Evolutionary conservation across 2,113 vertebrate genomes (phyloP).

Genomic region (Papio anubis): DNA sequence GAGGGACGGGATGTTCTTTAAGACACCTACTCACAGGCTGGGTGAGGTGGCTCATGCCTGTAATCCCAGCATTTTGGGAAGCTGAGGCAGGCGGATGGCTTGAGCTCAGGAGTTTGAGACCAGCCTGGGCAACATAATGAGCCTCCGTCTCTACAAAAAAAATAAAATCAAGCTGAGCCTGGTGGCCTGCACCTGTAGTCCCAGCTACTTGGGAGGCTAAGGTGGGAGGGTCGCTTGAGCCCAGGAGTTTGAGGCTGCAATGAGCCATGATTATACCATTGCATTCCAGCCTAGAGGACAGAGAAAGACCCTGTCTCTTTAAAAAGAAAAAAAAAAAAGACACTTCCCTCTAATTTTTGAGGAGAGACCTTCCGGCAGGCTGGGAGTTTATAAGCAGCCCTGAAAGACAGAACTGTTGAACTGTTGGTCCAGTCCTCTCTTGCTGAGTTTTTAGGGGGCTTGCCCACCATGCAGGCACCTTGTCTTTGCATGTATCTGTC

Average conservation of each 20-base stretch:
- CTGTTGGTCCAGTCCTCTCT: neutral
- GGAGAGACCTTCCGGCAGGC: neutral
- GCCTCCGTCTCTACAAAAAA: neutral
- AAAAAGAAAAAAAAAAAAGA: neutral
- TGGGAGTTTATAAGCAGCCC: neutral
- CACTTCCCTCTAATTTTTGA: neutral
- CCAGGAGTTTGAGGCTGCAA: too few relatives aligned
- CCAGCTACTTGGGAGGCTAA: too few relatives aligned
- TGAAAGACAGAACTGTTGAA: neutral
- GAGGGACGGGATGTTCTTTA: neutral
- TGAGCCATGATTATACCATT: rapidly evolving
- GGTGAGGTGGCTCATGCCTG: neutral
- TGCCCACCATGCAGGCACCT: neutral
- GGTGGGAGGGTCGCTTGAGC: too few relatives aligned
- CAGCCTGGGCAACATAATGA: neutral
- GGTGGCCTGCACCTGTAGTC: too few relatives aligned
- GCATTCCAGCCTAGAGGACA: too few relatives aligned
- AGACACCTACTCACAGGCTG: neutral
- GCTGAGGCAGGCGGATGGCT: rapidly evolving
- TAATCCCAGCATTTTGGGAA: neutral
- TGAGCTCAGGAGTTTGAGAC: too few relatives aligned
- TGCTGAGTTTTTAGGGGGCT: neutral
- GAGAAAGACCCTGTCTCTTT: too few relatives aligned
- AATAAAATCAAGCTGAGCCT: too few relatives aligned
- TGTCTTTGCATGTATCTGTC: conserved; percentile 38